Conservation (phyloP, 2,797 vertebrate species). For the Scomberomorus guttatus region DNA sequence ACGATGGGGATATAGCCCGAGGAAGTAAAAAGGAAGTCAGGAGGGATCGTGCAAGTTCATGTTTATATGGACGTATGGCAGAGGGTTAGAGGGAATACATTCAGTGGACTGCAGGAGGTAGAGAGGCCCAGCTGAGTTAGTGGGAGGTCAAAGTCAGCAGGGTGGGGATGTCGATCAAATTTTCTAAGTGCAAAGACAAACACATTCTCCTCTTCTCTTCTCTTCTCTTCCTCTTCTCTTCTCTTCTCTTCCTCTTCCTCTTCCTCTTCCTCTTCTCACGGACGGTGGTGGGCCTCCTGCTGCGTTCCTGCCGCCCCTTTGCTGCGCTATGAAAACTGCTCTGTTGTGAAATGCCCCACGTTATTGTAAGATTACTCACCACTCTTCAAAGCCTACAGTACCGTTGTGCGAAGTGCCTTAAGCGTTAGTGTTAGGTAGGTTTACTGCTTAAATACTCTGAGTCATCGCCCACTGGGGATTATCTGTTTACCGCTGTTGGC, state of each 20-base stretch:
- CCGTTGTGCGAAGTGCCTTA: constrained; percentile 54
- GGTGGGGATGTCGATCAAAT: constrained; percentile 60
- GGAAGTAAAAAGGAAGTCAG: constrained; percentile 43
- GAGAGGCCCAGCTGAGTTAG: constrained; percentile 55
- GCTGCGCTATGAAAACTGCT: constrained; percentile 40
- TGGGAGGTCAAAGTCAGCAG: constrained; percentile 61
- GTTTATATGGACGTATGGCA: constrained; percentile 42
- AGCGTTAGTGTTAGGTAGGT: constrained; percentile 28
- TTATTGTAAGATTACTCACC: constrained; percentile 78
- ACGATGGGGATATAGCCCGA: constrained; percentile 25
- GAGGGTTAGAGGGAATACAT: constrained; percentile 25
- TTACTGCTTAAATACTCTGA: constrained; percentile 39
- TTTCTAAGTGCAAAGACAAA: constrained; percentile 49
- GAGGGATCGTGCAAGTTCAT: constrained; percentile 31
- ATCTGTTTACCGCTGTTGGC: constrained; percentile 36
- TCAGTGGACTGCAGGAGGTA: constrained; percentile 57
- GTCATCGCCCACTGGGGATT: constrained; percentile 16
- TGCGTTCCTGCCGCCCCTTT: constrained; percentile 32
- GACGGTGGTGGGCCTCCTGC: constrained; percentile 43
- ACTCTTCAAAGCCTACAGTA: constrained; percentile 68
- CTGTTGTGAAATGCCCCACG: constrained; percentile 77
- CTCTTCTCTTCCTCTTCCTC: background rate
- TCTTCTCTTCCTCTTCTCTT: background rate
- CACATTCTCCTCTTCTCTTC: constrained; percentile 21
- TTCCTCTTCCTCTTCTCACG: constrained; percentile 2